Base-by-base conservation (phyloP, 2,888 invertebrate species). In the Hydroisotoma schaefferi region DNA sequence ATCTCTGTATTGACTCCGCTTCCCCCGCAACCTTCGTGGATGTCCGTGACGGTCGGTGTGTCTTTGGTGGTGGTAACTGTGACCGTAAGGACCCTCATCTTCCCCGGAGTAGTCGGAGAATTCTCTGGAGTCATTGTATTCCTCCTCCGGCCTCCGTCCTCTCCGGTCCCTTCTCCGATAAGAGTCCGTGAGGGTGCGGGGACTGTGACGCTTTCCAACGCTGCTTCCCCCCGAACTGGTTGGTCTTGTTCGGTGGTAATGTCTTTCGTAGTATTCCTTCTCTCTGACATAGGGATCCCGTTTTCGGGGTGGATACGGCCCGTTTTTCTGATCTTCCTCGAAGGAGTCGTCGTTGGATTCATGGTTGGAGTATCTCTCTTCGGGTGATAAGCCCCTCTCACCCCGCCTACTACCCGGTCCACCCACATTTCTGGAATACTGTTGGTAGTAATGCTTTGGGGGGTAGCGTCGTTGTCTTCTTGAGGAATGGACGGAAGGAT, bases 221-320 rank as follows among this genome's bases (percentile, higher is more conserved):
- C 22, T 23, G 22, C 81, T 64, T 76, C 57, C 78, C 76, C 64
- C 76, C 76, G 22, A 76, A 75, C 76, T 76, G 52, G 76, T 77
- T 1, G 77, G 77, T 57, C 77, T 73, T 25, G 75, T 75, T 0
- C 76, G 72, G n/a, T 76, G 74, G 56, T 75, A 74, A 76, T 77
- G 59, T 76, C 77, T 55, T 1, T 77, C 77, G 58, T 77, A 76
- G 60, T 76, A 77, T 2, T 78, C 77, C 43, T 58, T 38, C 75
- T 77, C 59, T 76, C 77, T 58, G 1, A 77, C 76, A 59, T 77
- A 77, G 47, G 55, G 57, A 76, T 73, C 57, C 76, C 78, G 0
- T 75, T 76, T 76, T 76, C 77, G 46, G 74, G 75, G 51, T 75
- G 72, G 46, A 76, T 76, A n/a, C 75, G 73, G 2, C 73, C 69